Percentiles rank a stretch among this genome's conserved stretches.
Conservation (phyloP, 2,888 invertebrate genomes). For the Ephialtes manifestator region DNA sequence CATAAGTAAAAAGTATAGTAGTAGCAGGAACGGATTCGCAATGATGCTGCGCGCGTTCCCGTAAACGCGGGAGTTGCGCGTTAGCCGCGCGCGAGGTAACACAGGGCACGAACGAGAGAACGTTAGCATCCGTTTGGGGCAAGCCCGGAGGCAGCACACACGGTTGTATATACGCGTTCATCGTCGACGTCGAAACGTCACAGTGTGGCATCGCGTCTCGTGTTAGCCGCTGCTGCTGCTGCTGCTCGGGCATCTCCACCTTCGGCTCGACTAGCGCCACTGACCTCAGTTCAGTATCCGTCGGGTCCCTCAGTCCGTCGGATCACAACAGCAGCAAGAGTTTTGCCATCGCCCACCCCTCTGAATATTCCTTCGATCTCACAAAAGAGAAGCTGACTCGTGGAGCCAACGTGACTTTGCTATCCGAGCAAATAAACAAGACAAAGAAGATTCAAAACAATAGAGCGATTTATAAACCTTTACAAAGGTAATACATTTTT, state of each 20-base stretch:
- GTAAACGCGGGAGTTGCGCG: constrained; percentile 59
- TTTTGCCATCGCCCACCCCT: not conserved
- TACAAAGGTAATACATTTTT: not conserved
- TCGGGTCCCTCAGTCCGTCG: constrained; percentile 61
- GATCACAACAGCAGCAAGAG: not conserved
- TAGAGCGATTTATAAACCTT: not conserved
- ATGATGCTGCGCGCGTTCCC: constrained; percentile 61
- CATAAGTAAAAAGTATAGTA: not conserved
- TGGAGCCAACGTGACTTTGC: not conserved
- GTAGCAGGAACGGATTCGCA: constrained; percentile 26
- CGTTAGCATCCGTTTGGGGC: constrained; percentile 1
- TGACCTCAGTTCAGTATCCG: constrained; percentile 61
- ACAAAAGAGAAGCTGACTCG: not conserved
- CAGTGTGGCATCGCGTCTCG: constrained; percentile 64
- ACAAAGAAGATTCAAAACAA: not conserved
- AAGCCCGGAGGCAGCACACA: constrained; percentile 24
- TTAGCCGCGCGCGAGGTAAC: constrained; percentile 31
- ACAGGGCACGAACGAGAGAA: constrained; percentile 17
- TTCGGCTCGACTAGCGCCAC: constrained; percentile 53
- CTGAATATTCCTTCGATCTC: not conserved
- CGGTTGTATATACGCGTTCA: not conserved
- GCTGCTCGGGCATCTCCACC: constrained; percentile 13
- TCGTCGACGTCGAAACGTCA: constrained; percentile 47
- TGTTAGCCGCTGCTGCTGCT: constrained; percentile 33
- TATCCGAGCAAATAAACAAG: not conserved